Evolutionary conservation across 2,888 invertebrate genomes (phyloP).

Genomic region (Nineta flava): DNA sequence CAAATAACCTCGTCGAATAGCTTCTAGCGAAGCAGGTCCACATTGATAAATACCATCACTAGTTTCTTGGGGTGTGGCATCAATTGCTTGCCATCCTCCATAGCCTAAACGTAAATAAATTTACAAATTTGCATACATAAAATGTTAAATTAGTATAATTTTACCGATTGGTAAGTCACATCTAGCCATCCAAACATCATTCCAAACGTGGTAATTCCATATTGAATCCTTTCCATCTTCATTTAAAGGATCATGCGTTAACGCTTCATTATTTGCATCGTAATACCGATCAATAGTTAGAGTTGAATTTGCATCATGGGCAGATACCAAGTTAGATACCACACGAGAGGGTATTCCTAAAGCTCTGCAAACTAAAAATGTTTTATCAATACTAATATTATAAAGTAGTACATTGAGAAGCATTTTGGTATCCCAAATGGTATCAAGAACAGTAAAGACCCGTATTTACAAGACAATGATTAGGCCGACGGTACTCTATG

Average conservation of each 20-base stretch:
- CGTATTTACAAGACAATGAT: too few relatives aligned
- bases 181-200: constrained; percentile 73
- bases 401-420: too few relatives aligned
- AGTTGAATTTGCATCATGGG: constrained; percentile 67
- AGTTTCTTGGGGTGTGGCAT: constrained; percentile 70
- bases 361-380: constrained; percentile 51
- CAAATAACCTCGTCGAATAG: constrained; percentile 59
- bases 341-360: constrained; percentile 67
- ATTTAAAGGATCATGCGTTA: constrained; percentile 51
- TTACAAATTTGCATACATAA: background rate
- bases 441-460: too few relatives aligned
- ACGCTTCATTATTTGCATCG: constrained; percentile 43
- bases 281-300: constrained; percentile 68
- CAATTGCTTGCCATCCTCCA: constrained; percentile 83
- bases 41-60: constrained; percentile 58
- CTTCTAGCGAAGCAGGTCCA: constrained; percentile 65
- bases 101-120: constrained; percentile 34
- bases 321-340: constrained; percentile 69
- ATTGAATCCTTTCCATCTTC: constrained; percentile 55
- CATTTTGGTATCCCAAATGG: too few relatives aligned
- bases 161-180: constrained; percentile 53
- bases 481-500: too few relatives aligned
- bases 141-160: background rate
- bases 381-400: background rate
- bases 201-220: constrained; percentile 86